A percentile compares a stretch with the other conserved stretches of the same genome.
phyloP scores from a whole-genome alignment of 1,140 invertebrate genomes.

The Teleogryllus occipitalis region DNA sequence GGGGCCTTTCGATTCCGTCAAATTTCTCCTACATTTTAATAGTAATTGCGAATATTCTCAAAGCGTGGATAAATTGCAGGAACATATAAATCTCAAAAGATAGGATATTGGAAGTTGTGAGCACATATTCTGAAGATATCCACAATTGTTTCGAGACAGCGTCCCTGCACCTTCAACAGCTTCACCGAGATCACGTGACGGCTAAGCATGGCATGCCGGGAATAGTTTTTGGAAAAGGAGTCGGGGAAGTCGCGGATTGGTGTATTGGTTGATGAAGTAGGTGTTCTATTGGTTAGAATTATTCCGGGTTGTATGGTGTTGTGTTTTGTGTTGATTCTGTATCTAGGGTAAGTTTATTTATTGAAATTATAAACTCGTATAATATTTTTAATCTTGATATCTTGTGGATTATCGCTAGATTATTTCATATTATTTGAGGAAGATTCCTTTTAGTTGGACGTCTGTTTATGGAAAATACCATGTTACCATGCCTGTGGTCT shows the following conservation, averaged over 20 bases:
- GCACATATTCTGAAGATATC: background rate
- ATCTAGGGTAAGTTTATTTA: background rate
- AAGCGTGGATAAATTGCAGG: no score
- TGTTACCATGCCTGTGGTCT: no score
- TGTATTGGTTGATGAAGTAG: background rate
- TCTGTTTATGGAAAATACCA: no score
- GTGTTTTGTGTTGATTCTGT: constrained; percentile 4
- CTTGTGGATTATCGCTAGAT: no score
- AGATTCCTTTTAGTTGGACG: no score
- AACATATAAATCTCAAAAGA: background rate
- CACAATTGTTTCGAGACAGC: constrained; percentile 9
- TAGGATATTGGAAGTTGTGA: background rate
- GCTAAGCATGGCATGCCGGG: background rate
- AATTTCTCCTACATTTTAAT: constrained; percentile 1
- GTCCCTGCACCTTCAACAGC: constrained; percentile 6
- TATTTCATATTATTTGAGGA: no score
- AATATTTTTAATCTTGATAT: no score
- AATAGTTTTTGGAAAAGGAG: background rate
- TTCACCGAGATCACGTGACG: constrained; percentile 10
- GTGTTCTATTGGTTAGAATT: background rate
- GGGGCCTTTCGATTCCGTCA: constrained; percentile 11
- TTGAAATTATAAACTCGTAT: background rate
- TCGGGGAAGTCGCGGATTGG: background rate
- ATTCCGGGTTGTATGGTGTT: background rate
- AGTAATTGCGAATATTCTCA: background rate